phyloP scores from a whole-genome alignment of 2,888 invertebrate species.

The Sisyra nigra region DNA sequence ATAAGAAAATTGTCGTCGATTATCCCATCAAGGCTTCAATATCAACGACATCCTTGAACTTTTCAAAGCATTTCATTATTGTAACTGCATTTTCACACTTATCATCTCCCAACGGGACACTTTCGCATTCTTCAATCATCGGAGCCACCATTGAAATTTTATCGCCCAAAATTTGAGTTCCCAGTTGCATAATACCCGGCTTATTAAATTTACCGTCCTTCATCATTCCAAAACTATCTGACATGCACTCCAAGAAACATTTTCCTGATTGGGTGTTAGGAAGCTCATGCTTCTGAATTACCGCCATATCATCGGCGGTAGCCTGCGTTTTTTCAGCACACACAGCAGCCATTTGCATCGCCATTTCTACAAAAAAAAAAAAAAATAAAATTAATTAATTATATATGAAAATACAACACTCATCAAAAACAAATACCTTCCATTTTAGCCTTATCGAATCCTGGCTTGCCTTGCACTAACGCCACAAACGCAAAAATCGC shows the following conservation, averaged over 20 bases:
- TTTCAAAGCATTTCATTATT: too few relatives aligned
- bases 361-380: slow-evolving; percentile 11
- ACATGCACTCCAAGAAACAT: slow-evolving; percentile 23
- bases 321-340: slow-evolving; percentile 22
- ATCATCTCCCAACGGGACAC: too few relatives aligned
- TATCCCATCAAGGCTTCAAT: too few relatives aligned
- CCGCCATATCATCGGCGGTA: slow-evolving; percentile 19
- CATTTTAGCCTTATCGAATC: not conserved
- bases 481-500: not conserved
- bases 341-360: slow-evolving; percentile 14
- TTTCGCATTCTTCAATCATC: too few relatives aligned
- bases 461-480: not conserved
- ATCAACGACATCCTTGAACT: too few relatives aligned
- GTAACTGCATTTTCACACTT: too few relatives aligned
- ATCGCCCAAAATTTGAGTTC: slow-evolving; percentile 18
- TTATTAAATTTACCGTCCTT: slow-evolving; percentile 21
- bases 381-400: not conserved
- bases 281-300: slow-evolving; percentile 17
- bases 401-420: not conserved
- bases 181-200: slow-evolving; percentile 18
- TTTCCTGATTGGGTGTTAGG: slow-evolving; percentile 20
- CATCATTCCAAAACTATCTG: slow-evolving; percentile 20
- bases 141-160: slow-evolving; percentile 11
- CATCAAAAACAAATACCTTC: not conserved
- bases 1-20: too few relatives aligned